phyloP scores from a whole-genome alignment of 2,113 vertebrate genomes.

The Dipodomys merriami region DNA sequence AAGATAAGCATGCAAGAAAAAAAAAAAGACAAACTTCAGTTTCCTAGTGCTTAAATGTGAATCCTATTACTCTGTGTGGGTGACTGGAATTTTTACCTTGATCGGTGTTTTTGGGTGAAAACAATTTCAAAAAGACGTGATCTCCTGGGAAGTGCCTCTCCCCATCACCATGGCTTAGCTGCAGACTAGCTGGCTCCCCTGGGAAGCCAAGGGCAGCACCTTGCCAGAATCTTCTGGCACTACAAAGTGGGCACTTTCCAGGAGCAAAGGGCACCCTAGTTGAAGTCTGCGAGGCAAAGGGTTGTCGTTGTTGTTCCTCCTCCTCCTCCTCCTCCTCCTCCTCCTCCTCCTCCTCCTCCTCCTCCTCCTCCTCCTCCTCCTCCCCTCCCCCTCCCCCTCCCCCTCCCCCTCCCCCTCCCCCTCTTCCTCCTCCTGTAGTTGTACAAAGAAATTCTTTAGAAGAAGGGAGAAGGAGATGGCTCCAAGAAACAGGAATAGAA shows the following conservation, averaged over 20 bases:
- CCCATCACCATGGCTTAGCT: not conserved
- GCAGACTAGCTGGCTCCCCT: not conserved
- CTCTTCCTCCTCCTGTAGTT: too few species aligned
- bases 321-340: too few species aligned
- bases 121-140: not conserved
- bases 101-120: not conserved
- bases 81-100: slow-evolving; percentile 12
- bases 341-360: too few species aligned
- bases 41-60: not conserved
- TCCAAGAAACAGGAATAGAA: not conserved
- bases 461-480: not conserved
- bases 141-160: not conserved
- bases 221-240: not conserved
- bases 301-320: too few species aligned
- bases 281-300: not conserved
- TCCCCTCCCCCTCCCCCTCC: too few species aligned
- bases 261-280: not conserved
- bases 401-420: too few species aligned
- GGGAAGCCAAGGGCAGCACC: not conserved
- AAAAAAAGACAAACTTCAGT: not conserved
- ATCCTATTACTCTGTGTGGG: not conserved
- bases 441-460: too few species aligned
- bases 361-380: too few species aligned
- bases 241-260: rapidly evolving
- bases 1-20: not conserved